Conservation (phyloP, 2,888 invertebrate genomes). For the Trachelus troglodyta region DNA sequence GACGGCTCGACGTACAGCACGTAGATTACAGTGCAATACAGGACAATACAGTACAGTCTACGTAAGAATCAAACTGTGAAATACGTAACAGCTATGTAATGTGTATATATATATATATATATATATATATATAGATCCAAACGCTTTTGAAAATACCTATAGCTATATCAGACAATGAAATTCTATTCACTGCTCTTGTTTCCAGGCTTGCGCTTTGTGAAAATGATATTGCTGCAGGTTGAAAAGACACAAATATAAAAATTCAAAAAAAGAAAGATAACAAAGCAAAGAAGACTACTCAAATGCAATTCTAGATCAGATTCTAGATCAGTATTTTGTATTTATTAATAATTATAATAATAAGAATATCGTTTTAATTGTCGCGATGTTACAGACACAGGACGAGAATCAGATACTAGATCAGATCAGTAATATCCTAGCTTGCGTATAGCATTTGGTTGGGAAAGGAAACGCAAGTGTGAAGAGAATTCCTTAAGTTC, state of each 20-base stretch:
- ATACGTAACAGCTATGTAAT: neutral
- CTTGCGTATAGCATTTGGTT: too few relatives aligned
- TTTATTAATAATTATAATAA: neutral
- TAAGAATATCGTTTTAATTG: neutral
- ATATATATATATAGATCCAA: neutral
- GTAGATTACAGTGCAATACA: neutral
- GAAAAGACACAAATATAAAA: neutral
- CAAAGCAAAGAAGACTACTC: neutral
- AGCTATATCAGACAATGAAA: neutral
- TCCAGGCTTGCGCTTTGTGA: neutral
- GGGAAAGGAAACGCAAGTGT: too few relatives aligned
- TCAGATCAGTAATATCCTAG: too few relatives aligned
- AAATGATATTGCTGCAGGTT: neutral
- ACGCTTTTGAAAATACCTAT: neutral
- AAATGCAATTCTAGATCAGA: neutral
- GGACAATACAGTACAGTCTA: neutral
- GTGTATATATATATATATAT: neutral
- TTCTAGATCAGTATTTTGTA: neutral
- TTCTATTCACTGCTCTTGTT: neutral
- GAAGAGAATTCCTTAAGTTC: neutral
- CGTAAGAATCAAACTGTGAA: neutral
- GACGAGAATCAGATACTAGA: too few relatives aligned
- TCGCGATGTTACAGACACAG: too few relatives aligned
- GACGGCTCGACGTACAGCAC: neutral
- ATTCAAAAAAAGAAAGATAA: neutral